Evolutionary conservation across 2,888 invertebrate genomes (phyloP), one percentile per base, ranked within the genome.

Genomic region (Idaea biselata): DNA sequence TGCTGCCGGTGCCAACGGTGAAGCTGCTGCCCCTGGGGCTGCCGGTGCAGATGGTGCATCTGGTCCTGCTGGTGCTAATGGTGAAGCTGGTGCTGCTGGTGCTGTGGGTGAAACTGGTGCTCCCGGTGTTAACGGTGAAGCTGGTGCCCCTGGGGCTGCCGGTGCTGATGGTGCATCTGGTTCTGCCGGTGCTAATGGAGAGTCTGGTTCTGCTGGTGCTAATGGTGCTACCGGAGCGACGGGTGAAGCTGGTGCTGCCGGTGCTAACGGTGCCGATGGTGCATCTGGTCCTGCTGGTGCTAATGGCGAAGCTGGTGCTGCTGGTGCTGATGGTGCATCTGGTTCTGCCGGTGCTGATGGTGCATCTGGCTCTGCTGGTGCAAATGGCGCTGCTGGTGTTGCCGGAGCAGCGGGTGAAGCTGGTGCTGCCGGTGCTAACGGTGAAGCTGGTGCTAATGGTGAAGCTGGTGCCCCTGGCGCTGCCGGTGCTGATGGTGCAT

Each of bases 141-240:
- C 17, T 17, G 60, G 18, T n/a, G 17, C 55, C 18, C 16, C 32
- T 55, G 55, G n/a, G 54, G n/a, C 31, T 32, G 31, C 33, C 31
- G 31, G 32, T 56, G 59, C 25, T 7, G 25, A 25, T 16, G 59
- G 25, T 18, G 33, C 55, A 1, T 3, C 56, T 58, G 62, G 32
- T 58, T 6, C 17, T 25, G 56, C 58, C 25, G 57, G 61, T 16
- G 14, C 62, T 56, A 61, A 55, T 57, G 62, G 61, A n/a, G 32
- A 18, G 60, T 31, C 63, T 7, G 62, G 17, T 58, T 57, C 14
- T 58, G 8, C 25, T 11, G 62, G 14, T 1, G 53, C 61, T 6
- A 8, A n/a, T 18, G 64, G 31, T 6, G 33, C 58, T 25, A 55
- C 62, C 16, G 14, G 62, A 57, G 60, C n/a, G 54, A 18, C 58